Evolutionary conservation across 2,888 invertebrate species (phyloP).

Genomic region (Lottia scabra): DNA sequence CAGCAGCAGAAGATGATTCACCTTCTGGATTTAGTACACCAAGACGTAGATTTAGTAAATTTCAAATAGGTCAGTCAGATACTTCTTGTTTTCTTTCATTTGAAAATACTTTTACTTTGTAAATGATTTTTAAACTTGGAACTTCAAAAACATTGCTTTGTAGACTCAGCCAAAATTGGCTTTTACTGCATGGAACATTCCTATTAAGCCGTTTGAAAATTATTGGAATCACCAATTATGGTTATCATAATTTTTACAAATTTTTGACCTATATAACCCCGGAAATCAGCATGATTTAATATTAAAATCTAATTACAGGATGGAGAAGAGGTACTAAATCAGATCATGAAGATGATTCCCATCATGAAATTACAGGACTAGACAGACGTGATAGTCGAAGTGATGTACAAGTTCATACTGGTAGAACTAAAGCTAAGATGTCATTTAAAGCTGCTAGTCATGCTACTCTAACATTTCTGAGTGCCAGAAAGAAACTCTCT

Average conservation of each 20-base stretch:
- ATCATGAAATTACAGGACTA: constrained; percentile 53
- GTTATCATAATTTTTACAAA: too few species aligned
- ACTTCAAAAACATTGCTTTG: too few species aligned
- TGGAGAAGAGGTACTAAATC: constrained; percentile 65
- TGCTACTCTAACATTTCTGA: constrained; percentile 68
- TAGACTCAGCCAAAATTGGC: too few species aligned
- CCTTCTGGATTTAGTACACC: constrained; percentile 60
- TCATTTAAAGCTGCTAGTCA: constrained; percentile 69
- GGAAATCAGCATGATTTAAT: too few species aligned
- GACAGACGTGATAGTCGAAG: constrained; percentile 58
- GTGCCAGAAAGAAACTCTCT: constrained; percentile 83
- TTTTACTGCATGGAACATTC: too few species aligned
- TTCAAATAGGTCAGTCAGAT: constrained; percentile 64
- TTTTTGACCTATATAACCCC: too few species aligned
- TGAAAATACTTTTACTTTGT: too few species aligned
- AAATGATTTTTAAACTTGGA: too few species aligned
- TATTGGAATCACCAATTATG: too few species aligned
- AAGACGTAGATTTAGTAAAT: constrained; percentile 70
- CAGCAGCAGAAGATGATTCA: constrained; percentile 63
- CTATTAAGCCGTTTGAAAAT: too few species aligned
- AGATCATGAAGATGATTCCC: constrained; percentile 68
- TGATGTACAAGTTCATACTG: constrained; percentile 48
- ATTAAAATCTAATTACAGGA: constrained; percentile 36
- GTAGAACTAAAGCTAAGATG: constrained; percentile 53
- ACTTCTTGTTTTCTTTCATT: too few species aligned